phyloP scores from a whole-genome alignment of 2,797 vertebrate species.

The Cynodonichthys magdalenae region DNA sequence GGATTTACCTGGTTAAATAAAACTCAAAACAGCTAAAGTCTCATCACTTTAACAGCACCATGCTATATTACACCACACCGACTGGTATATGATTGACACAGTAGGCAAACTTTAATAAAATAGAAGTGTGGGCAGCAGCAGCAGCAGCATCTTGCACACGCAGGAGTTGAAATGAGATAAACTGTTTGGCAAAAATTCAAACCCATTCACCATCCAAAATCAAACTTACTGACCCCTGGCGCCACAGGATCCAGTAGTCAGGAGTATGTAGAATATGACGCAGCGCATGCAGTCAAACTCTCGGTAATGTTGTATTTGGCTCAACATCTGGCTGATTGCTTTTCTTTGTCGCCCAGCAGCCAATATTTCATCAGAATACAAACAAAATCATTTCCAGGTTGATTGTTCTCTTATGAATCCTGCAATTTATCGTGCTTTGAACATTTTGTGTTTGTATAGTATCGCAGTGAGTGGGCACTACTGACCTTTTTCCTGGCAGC shows the following conservation, averaged over 20 bases:
- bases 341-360: constrained; percentile 3
- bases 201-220: neutral
- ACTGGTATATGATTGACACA: constrained; percentile 19
- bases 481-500: constrained; percentile 34
- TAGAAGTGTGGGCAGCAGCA: constrained; percentile 16
- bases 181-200: constrained; percentile 4
- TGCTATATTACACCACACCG: constrained; percentile 33
- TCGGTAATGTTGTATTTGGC: constrained; percentile 18
- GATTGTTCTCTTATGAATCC: constrained; percentile 27
- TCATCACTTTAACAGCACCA: constrained; percentile 52
- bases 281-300: neutral
- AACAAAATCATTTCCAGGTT: constrained; percentile 34
- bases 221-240: neutral
- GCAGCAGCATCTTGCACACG: constrained; percentile 4
- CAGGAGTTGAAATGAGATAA: constrained; percentile 3
- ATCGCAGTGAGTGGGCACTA: neutral
- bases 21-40: constrained; percentile 23
- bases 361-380: constrained; percentile 37
- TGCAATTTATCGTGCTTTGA: neutral
- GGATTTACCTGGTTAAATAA: neutral
- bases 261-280: neutral
- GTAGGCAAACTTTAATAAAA: constrained; percentile 38
- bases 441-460: constrained; percentile 4
- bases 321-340: constrained; percentile 4
- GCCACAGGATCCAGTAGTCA: neutral